These are phyloP conservation scores for Muschampia plurimacula DNA, from an alignment of 2,888 invertebrate species.

Conservation along the genomic window DNA sequence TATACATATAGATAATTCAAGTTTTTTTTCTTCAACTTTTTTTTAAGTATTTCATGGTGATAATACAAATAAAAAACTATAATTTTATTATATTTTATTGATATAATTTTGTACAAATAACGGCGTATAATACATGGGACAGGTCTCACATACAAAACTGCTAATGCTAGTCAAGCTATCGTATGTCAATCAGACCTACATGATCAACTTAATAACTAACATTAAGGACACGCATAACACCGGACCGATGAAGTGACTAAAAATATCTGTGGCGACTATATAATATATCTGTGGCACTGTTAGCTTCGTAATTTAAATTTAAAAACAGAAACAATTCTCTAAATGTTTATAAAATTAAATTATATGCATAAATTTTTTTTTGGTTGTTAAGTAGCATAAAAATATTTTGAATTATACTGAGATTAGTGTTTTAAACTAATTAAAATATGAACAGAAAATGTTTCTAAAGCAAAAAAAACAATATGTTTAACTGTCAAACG, in stretches of 20 bases:
- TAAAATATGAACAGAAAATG: background rate
- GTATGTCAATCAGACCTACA: constrained; percentile 74
- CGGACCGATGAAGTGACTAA: constrained; percentile 19
- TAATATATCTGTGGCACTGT: no score
- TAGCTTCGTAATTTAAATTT: no score
- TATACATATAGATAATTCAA: no score
- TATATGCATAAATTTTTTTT: background rate
- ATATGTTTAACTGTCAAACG: background rate
- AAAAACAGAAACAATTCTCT: background rate
- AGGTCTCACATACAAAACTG: constrained; percentile 87
- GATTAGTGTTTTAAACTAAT: no score
- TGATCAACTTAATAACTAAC: constrained; percentile 45
- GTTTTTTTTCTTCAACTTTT: no score
- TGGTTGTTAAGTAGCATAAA: background rate
- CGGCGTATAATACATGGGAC: constrained; percentile 86
- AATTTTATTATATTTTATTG: constrained; percentile 77
- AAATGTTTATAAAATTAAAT: background rate
- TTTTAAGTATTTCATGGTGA: no score
- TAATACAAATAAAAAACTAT: constrained; percentile 44
- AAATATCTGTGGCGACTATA: background rate
- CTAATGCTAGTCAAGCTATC: constrained; percentile 82
- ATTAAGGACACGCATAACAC: constrained; percentile 2
- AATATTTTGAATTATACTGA: background rate
- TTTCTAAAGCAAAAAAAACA: background rate
- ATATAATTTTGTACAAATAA: constrained; percentile 87